These are phyloP conservation scores for Drosophila nigrodunni DNA, from an alignment of 1,140 invertebrate genomes.

Conservation along the genomic window DNA sequence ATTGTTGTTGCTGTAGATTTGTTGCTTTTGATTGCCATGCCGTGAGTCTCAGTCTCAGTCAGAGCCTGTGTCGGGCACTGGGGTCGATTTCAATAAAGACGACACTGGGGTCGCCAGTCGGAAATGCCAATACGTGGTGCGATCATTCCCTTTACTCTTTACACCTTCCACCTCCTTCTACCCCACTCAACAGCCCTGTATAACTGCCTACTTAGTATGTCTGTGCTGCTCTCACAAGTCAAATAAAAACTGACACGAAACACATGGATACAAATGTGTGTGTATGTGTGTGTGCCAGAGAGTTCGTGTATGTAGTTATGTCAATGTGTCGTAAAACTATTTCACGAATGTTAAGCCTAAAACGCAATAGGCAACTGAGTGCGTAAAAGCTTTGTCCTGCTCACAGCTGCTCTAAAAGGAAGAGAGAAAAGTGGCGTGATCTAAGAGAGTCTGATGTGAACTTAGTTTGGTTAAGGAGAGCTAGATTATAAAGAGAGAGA, in stretches of 20 bases:
- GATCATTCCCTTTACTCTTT: constrained; percentile 35
- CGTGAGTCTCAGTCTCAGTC: constrained; percentile 42
- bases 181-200: neutral
- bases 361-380: constrained; percentile 8
- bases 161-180: constrained; percentile 14
- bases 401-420: neutral
- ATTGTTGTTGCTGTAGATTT: constrained; percentile 76
- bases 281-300: neutral
- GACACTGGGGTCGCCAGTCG: constrained; percentile 55
- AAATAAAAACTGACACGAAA: constrained; percentile 6
- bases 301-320: neutral
- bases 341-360: constrained; percentile 16
- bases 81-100: constrained; percentile 69
- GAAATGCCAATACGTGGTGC: constrained; percentile 70
- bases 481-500: no score
- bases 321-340: constrained; percentile 21
- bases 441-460: neutral
- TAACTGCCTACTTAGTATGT: constrained; percentile 11
- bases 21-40: constrained; percentile 71
- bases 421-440: neutral
- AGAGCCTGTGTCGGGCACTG: constrained; percentile 15
- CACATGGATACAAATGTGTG: neutral
- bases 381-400: constrained; percentile 9
- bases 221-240: neutral
- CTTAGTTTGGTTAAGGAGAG: neutral